phyloP scores from a whole-genome alignment of 2,113 vertebrate species.

The Equus quagga region DNA sequence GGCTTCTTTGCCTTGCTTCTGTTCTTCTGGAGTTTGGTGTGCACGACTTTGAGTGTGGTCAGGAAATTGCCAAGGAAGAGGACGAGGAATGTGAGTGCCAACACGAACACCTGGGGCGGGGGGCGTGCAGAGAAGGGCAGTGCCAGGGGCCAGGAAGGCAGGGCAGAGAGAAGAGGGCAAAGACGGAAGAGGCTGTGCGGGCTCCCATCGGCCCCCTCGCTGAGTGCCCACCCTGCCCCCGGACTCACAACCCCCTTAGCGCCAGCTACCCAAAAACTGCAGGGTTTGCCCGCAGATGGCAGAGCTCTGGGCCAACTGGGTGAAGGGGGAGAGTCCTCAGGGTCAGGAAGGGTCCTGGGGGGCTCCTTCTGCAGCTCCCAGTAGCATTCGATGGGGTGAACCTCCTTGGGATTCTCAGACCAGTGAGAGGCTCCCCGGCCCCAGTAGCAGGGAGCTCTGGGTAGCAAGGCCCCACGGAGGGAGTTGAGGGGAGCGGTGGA shows the following conservation, averaged over 20 bases:
- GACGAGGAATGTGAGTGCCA: slow-evolving; percentile 95
- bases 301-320: too few relatives aligned
- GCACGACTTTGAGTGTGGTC: slow-evolving; percentile 97
- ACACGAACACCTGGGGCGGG: slow-evolving; percentile 92
- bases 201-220: too few relatives aligned
- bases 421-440: background rate
- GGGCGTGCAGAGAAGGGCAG: background rate
- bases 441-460: background rate
- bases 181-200: background rate
- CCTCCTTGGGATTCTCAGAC: background rate
- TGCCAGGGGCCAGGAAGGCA: accelerated
- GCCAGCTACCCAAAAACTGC: background rate
- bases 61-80: slow-evolving; percentile 99
- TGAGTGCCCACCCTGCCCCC: accelerated
- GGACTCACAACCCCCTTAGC: too few relatives aligned
- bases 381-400: accelerated
- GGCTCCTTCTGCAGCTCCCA: accelerated
- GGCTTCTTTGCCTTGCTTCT: slow-evolving; percentile 89
- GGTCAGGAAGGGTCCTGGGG: background rate
- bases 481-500: accelerated
- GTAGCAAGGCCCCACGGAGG: background rate
- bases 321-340: background rate
- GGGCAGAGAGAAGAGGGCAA: too few relatives aligned
- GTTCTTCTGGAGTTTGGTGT: slow-evolving; percentile 95
- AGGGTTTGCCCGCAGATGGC: background rate